These are phyloP conservation scores for Onychomys arenicola DNA, from an alignment of 2,797 vertebrate genomes.

Conservation along the genomic window DNA sequence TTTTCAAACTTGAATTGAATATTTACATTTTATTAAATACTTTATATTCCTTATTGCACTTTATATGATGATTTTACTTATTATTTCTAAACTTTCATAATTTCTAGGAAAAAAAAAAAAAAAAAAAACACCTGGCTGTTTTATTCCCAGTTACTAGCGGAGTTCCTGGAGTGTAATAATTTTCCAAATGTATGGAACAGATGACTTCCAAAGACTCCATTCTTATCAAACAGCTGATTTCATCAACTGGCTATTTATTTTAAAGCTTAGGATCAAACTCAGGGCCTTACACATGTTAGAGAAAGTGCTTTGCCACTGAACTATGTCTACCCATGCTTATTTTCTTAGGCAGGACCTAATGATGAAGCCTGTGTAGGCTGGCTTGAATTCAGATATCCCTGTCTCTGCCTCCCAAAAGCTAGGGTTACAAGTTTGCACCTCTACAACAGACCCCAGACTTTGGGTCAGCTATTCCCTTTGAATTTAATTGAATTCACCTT, in stretches of 20 bases:
- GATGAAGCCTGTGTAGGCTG: background rate
- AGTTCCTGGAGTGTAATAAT: background rate
- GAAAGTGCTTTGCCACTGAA: background rate
- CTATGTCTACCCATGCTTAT: background rate
- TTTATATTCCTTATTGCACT: background rate
- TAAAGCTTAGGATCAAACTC: background rate
- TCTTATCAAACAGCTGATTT: background rate
- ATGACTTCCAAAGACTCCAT: background rate
- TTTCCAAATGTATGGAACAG: background rate
- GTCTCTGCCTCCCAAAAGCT: background rate
- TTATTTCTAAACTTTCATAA: constrained; percentile 22
- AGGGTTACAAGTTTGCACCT: background rate
- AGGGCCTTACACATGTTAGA: background rate
- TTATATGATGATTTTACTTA: background rate
- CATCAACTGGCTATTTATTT: background rate
- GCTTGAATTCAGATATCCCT: background rate
- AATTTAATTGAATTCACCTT: background rate
- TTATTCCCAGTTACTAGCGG: background rate
- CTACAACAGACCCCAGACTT: background rate
- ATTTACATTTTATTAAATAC: background rate
- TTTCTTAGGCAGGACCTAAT: background rate
- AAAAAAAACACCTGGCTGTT: background rate
- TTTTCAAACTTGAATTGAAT: background rate
- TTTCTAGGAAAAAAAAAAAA: rapidly evolving
- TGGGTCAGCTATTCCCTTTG: background rate